A percentile compares a stretch with the other conserved stretches of the same genome.
These are phyloP conservation scores for Melanotaenia trifasciata DNA, from an alignment of 2,797 vertebrate species.

Conservation along the genomic window DNA sequence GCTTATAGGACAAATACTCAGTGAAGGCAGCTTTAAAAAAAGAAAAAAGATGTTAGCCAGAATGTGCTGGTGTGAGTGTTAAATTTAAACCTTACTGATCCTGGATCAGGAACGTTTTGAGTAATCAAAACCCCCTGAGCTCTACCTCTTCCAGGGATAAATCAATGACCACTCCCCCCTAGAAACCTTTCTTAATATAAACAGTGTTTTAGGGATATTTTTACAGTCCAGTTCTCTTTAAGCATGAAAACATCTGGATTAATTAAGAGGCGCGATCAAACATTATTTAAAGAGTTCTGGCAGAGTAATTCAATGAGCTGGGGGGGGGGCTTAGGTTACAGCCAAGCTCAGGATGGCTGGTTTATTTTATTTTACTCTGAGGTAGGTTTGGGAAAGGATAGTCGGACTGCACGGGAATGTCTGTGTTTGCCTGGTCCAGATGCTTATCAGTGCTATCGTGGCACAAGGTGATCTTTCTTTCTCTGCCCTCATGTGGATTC, in stretches of 20 bases:
- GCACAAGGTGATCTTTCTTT: conserved; percentile 66
- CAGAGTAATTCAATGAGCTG: conserved; percentile 33
- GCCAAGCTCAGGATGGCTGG: conserved; percentile 57
- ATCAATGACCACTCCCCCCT: conserved; percentile 27
- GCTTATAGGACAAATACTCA: background rate
- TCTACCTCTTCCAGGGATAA: conserved; percentile 53
- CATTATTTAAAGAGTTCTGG: conserved; percentile 71
- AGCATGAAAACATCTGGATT: conserved; percentile 79
- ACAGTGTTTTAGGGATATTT: conserved; percentile 43
- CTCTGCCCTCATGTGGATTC: conserved; percentile 61
- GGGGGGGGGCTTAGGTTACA: conserved; percentile 50
- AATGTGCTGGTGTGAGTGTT: background rate
- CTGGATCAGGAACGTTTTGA: conserved; percentile 22
- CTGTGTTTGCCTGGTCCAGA: conserved; percentile 57
- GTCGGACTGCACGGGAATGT: conserved; percentile 58
- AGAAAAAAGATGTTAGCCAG: background rate
- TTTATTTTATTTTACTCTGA: conserved; percentile 77
- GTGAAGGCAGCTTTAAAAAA: background rate
- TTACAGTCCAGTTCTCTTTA: conserved; percentile 33
- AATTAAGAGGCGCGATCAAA: conserved; percentile 71
- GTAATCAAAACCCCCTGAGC: conserved; percentile 43
- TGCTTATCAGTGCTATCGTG: conserved; percentile 70
- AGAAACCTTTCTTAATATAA: conserved; percentile 4
- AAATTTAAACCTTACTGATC: background rate
- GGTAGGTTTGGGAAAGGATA: conserved; percentile 44